Conservation (phyloP, 2,888 invertebrate species). For the Timandra comae region DNA sequence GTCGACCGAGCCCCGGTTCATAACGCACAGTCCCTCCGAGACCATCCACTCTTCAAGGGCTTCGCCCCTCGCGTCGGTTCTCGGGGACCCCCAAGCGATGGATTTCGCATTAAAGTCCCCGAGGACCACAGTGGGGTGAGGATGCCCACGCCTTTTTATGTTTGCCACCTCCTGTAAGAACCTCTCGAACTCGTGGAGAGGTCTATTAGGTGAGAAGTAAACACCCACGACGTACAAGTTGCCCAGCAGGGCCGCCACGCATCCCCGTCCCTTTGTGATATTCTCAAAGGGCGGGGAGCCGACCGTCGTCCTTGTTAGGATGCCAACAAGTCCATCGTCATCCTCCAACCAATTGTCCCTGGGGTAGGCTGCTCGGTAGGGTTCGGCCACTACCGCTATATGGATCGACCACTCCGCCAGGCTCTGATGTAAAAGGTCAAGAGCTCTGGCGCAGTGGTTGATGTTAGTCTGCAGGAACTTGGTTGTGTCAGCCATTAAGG, state of each 20-base stretch:
- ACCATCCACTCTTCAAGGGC: background rate
- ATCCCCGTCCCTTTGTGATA: conserved; percentile 8
- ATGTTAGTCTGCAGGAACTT: background rate
- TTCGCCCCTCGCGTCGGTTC: background rate
- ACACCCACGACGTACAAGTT: conserved; percentile 8
- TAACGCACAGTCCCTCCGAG: background rate
- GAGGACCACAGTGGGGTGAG: conserved; percentile 2
- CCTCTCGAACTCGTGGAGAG: conserved; percentile 16
- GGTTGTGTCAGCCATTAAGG: background rate
- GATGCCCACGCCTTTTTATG: conserved; percentile 4
- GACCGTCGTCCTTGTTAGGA: background rate
- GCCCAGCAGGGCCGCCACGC: conserved; percentile 5
- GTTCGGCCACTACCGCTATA: conserved; percentile 5
- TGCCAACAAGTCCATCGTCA: background rate
- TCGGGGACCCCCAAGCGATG: conserved; percentile 15
- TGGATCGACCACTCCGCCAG: conserved; percentile 7
- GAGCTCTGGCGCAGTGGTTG: conserved; percentile 5
- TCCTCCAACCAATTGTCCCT: background rate
- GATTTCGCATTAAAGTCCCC: conserved; percentile 18
- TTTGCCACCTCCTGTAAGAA: background rate
- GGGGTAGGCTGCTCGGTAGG: background rate
- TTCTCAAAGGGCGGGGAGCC: conserved; percentile 4
- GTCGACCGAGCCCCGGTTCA: background rate
- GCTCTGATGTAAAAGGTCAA: conserved; percentile 7
- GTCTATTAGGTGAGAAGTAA: conserved; percentile 21